These are phyloP conservation scores for Probaryconus sp. DNA, from an alignment of 1,140 invertebrate species.

Conservation along the genomic window DNA sequence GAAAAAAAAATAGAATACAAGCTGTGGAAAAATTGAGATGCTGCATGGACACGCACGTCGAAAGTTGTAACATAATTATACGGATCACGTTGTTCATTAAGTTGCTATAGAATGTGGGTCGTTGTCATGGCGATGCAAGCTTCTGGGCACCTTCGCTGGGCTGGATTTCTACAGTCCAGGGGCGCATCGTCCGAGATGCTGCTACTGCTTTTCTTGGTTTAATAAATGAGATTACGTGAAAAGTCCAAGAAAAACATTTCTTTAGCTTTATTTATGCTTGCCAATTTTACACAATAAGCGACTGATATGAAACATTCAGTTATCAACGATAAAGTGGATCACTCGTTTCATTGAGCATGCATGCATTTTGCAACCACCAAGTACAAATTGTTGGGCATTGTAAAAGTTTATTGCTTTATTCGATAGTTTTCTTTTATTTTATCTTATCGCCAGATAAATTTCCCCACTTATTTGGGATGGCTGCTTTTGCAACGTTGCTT, in stretches of 20 bases:
- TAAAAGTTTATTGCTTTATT: background rate
- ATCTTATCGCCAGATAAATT: too few relatives aligned
- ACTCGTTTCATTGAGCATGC: background rate
- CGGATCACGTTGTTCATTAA: slow-evolving; percentile 49
- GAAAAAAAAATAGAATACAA: background rate
- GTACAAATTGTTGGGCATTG: background rate
- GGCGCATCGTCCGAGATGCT: slow-evolving; percentile 10
- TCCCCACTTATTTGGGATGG: too few relatives aligned
- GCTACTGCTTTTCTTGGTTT: slow-evolving; percentile 13
- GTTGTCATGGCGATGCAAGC: slow-evolving; percentile 51
- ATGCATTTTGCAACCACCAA: too few relatives aligned
- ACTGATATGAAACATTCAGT: background rate
- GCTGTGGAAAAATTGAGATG: slow-evolving; percentile 2
- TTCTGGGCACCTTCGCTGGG: background rate
- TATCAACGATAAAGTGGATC: background rate
- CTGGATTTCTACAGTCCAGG: background rate
- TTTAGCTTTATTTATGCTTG: slow-evolving; percentile 11
- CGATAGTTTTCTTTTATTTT: too few relatives aligned
- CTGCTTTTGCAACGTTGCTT: too few relatives aligned
- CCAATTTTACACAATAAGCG: slow-evolving; percentile 24
- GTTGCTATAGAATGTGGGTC: slow-evolving; percentile 57
- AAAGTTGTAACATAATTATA: slow-evolving; percentile 41
- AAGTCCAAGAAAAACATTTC: background rate
- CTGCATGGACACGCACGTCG: slow-evolving; percentile 12
- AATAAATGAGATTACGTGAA: slow-evolving; percentile 27